Evolutionary conservation across 1,140 invertebrate species (phyloP).

Genomic region (Drosophila santomea): DNA sequence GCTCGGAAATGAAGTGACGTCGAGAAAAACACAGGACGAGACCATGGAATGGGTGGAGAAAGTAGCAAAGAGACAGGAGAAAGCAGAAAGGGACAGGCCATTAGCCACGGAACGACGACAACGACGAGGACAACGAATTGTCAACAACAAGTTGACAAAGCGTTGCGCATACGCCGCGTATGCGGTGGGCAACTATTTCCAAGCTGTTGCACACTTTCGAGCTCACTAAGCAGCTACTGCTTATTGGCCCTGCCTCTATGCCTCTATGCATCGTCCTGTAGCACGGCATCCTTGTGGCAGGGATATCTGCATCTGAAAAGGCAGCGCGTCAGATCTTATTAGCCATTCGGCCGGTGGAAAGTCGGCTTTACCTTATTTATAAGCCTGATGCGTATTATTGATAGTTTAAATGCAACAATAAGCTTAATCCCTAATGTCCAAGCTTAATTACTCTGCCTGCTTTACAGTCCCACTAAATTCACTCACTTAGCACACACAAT

Average conservation of each 20-base stretch:
- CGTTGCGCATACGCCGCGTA: conserved; percentile 69
- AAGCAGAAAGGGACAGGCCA: conserved; percentile 40
- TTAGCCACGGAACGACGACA: conserved; percentile 38
- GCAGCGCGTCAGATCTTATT: no score
- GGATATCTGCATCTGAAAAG: conserved; percentile 27
- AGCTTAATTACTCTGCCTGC: neutral
- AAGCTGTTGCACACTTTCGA: conserved; percentile 79
- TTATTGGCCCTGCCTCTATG: conserved; percentile 40
- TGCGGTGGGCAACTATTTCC: conserved; percentile 67
- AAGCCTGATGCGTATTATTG: neutral
- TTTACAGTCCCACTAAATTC: neutral
- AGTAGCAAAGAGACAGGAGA: neutral
- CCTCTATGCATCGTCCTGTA: neutral
- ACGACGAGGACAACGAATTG: conserved; percentile 25
- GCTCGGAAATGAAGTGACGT: conserved; percentile 38
- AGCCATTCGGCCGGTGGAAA: no score
- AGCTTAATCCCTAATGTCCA: neutral
- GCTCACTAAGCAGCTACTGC: conserved; percentile 64
- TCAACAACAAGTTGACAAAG: conserved; percentile 48
- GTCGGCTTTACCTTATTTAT: neutral
- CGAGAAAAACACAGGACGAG: neutral
- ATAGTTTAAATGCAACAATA: neutral
- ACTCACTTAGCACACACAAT: neutral
- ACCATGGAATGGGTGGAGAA: neutral
- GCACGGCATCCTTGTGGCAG: neutral